A percentile compares a stretch with the other conserved stretches of the same genome.
phyloP scores from a whole-genome alignment of 2,888 invertebrate species.

The Hedya salicella region DNA sequence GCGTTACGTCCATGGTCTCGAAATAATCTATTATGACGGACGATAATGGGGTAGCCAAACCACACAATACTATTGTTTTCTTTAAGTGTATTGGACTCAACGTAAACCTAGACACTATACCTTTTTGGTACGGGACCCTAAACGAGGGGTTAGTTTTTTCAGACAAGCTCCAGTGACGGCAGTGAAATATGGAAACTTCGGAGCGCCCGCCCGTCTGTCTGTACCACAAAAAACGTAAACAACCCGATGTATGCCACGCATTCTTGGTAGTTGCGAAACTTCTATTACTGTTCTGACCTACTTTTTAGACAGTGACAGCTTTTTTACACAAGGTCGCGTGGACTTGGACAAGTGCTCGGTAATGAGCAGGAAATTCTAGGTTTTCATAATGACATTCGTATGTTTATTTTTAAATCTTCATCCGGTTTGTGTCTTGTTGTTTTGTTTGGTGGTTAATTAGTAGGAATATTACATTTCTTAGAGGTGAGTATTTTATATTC shows the following conservation, averaged over 20 bases:
- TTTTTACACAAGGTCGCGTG: slow-evolving; percentile 35
- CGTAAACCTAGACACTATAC: no score
- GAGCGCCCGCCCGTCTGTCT: background rate
- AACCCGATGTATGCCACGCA: slow-evolving; percentile 8
- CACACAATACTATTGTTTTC: no score
- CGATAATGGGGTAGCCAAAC: no score
- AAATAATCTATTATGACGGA: no score
- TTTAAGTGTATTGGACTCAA: no score
- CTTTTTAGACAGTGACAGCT: slow-evolving; percentile 26
- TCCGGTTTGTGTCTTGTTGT: background rate
- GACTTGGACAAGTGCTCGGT: slow-evolving; percentile 18
- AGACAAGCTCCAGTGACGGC: no score
- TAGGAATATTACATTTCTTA: no score
- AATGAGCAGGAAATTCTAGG: slow-evolving; percentile 19
- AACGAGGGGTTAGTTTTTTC: no score
- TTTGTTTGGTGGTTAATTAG: background rate
- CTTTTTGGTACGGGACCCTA: no score
- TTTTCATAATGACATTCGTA: slow-evolving; percentile 20
- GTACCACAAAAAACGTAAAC: slow-evolving; percentile 25
- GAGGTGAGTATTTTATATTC: no score
- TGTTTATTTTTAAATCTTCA: background rate
- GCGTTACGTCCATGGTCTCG: no score
- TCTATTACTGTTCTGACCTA: slow-evolving; percentile 27
- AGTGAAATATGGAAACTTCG: no score
- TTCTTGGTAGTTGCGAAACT: slow-evolving; percentile 26